Conservation (phyloP, 2,113 vertebrate genomes). For the Odontophorus gujanensis region DNA sequence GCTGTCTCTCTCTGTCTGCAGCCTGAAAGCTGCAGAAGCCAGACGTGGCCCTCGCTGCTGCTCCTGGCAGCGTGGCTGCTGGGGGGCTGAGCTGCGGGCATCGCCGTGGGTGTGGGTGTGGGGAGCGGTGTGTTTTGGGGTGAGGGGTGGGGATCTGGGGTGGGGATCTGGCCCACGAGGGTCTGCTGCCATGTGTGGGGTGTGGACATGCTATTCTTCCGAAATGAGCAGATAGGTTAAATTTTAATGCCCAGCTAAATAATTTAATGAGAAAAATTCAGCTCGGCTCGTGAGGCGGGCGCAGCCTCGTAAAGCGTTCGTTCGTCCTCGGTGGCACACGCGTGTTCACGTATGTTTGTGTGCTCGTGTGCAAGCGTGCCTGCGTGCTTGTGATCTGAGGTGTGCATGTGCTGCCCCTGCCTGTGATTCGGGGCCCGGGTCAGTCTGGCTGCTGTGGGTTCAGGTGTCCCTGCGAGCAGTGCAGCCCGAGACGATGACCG, state of each 20-base stretch:
- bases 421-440: not conserved
- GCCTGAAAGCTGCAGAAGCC: not conserved
- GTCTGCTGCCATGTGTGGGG: not conserved
- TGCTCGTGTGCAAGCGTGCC: not conserved
- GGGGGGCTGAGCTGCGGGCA: not conserved
- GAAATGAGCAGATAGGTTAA: not conserved
- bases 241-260: constrained; percentile 8
- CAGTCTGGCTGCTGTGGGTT: not conserved
- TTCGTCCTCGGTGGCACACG: not conserved
- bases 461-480: not conserved
- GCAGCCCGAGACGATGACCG: not conserved
- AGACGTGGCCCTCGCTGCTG: not conserved
- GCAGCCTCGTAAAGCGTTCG: not conserved
- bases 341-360: not conserved
- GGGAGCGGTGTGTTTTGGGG: not conserved
- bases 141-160: not conserved
- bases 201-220: not conserved
- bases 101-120: not conserved
- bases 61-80: not conserved
- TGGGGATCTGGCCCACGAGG: not conserved
- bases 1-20: not conserved
- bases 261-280: constrained; percentile 12
- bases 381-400: not conserved
- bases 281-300: not conserved
- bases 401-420: not conserved